These are phyloP conservation scores for Phyllopteryx taeniolatus DNA, from an alignment of 2,113 vertebrate genomes.

Conservation along the genomic window DNA sequence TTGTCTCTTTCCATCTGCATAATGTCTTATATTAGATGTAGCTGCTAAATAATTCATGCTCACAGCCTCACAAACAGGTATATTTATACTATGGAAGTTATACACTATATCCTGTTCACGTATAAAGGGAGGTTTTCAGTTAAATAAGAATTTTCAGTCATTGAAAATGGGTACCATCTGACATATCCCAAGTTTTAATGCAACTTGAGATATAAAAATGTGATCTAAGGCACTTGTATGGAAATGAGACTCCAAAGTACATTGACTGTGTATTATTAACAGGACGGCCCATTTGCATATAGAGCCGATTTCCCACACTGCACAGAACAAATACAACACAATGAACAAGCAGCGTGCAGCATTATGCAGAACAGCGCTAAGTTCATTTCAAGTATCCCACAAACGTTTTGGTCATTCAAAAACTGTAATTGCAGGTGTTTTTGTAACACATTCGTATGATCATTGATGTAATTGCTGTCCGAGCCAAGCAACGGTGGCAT, in stretches of 20 bases:
- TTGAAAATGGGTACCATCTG: background rate
- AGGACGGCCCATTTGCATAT: conserved; percentile 20
- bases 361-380: background rate
- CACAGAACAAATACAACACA: conserved; percentile 8
- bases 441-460: conserved; percentile 2
- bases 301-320: conserved; percentile 6
- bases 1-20: conserved; percentile 55
- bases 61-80: conserved; percentile 39
- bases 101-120: background rate
- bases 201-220: conserved; percentile 16
- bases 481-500: background rate
- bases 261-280: conserved; percentile 40
- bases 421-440: background rate
- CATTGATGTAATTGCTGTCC: background rate
- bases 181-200: conserved; percentile 18
- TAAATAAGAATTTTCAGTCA: conserved; percentile 40
- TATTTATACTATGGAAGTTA: conserved; percentile 14
- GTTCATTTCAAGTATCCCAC: conserved; percentile 4
- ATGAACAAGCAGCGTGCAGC: background rate
- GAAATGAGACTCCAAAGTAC: conserved; percentile 19
- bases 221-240: background rate
- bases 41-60: conserved; percentile 64
- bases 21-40: conserved; percentile 60
- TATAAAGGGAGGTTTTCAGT: conserved; percentile 27
- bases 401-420: background rate